A percentile compares a stretch with the other conserved stretches of the same genome.
Evolutionary conservation across 2,888 invertebrate species (phyloP).

Genomic region (Chelonus formosanus): DNA sequence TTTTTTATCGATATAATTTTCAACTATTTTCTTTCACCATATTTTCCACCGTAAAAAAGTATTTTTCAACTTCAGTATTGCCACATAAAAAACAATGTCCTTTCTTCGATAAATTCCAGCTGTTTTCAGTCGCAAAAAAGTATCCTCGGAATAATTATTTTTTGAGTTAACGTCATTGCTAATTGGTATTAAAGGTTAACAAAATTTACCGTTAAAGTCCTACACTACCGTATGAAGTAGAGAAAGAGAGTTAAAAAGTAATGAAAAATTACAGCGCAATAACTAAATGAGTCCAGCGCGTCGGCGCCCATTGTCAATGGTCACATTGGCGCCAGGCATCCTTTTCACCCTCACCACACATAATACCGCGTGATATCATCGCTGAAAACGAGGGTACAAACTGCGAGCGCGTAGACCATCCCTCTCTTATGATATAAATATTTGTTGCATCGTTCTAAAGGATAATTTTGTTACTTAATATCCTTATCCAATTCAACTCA

Average conservation of each 20-base stretch:
- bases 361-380: slow-evolving; percentile 28
- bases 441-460: no score
- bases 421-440: no score
- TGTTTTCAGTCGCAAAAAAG: no score
- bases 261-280: slow-evolving; percentile 10
- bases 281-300: slow-evolving; percentile 26
- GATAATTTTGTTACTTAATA: slow-evolving; percentile 1
- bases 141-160: no score
- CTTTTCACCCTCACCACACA: slow-evolving; percentile 19
- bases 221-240: background rate
- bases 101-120: no score
- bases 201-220: background rate
- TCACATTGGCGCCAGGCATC: slow-evolving; percentile 51
- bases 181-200: background rate
- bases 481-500: background rate
- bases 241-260: slow-evolving; percentile 3
- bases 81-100: no score
- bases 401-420: no score
- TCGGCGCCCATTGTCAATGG: slow-evolving; percentile 51
- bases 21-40: background rate
- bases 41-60: no score
- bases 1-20: background rate
- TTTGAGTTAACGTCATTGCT: no score
- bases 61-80: no score
- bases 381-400: background rate